phyloP scores from a whole-genome alignment of 92 coral and sea anemone genomes.

The Diadumene lineata region DNA sequence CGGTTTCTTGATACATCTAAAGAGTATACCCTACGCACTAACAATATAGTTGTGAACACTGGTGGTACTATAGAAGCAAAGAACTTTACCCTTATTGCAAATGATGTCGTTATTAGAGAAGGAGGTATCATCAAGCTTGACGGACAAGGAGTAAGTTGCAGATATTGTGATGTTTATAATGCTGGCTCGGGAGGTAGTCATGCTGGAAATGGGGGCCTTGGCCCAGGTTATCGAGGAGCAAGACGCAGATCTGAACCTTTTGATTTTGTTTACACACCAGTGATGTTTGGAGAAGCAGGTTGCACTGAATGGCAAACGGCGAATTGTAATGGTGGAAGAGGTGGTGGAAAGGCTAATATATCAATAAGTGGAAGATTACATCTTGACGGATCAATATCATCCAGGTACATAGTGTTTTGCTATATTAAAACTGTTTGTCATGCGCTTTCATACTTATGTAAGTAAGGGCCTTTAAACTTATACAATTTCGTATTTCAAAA shows the following conservation, averaged over 20 bases:
- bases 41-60: slow-evolving; percentile 34
- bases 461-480: too few relatives aligned
- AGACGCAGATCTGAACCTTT: slow-evolving; percentile 36
- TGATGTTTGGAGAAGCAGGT: slow-evolving; percentile 56
- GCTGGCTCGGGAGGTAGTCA: slow-evolving; percentile 53
- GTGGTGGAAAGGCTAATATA: slow-evolving; percentile 57
- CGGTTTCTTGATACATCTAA: slow-evolving; percentile 35
- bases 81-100: slow-evolving; percentile 34
- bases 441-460: too few relatives aligned
- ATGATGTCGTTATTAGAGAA: slow-evolving; percentile 41
- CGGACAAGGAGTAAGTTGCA: slow-evolving; percentile 52
- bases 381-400: slow-evolving; percentile 51
- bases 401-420: slow-evolving; percentile 29
- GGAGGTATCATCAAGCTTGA: slow-evolving; percentile 39
- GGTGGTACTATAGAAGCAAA: slow-evolving; percentile 49
- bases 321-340: slow-evolving; percentile 29
- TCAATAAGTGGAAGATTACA: slow-evolving; percentile 26
- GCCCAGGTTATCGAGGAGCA: slow-evolving; percentile 36
- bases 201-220: slow-evolving; percentile 58
- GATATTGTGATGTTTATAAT: neutral
- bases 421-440: neutral
- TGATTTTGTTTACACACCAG: slow-evolving; percentile 44
- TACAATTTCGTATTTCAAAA: too few relatives aligned
- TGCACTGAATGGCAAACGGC: slow-evolving; percentile 31
- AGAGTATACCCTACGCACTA: slow-evolving; percentile 34